A percentile compares a stretch with the other conserved stretches of the same genome.
Evolutionary conservation across 2,113 vertebrate species (phyloP).

Genomic region (Pipa parva): DNA sequence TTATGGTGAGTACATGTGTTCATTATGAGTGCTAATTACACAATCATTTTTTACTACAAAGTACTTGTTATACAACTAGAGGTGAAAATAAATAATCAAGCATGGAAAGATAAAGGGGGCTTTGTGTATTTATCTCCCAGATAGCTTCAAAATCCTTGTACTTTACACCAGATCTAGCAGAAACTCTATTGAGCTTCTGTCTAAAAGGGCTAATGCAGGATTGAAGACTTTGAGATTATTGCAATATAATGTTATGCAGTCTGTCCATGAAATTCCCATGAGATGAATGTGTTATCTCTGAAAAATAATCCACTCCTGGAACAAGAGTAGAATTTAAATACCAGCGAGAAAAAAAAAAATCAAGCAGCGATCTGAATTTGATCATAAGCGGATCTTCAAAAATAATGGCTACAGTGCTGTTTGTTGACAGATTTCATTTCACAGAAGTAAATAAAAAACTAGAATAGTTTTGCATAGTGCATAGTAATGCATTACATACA

Average conservation of each 20-base stretch:
- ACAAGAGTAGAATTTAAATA: conserved; percentile 63
- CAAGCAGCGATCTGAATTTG: background rate
- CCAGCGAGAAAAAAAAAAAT: conserved; percentile 12
- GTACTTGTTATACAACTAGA: background rate
- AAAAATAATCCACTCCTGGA: conserved; percentile 61
- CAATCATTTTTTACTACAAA: background rate
- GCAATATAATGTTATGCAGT: conserved; percentile 62
- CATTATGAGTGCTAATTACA: background rate
- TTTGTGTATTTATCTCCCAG: conserved; percentile 44
- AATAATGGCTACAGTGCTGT: background rate
- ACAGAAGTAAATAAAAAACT: no score
- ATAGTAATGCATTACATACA: no score
- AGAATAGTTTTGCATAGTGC: no score
- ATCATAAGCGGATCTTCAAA: background rate
- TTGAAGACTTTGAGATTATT: conserved; percentile 54
- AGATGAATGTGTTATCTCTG: conserved; percentile 55
- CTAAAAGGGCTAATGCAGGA: conserved; percentile 56
- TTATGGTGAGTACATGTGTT: no score
- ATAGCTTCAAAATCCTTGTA: conserved; percentile 45
- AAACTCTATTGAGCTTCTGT: conserved; percentile 56
- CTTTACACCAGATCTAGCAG: conserved; percentile 51
- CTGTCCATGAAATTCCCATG: conserved; percentile 58
- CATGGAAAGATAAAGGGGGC: background rate
- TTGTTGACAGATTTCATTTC: no score
- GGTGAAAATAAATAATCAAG: background rate